Base-by-base conservation (phyloP, 64 coral and sea anemone genomes). In the Pocillopora damicornis region DNA sequence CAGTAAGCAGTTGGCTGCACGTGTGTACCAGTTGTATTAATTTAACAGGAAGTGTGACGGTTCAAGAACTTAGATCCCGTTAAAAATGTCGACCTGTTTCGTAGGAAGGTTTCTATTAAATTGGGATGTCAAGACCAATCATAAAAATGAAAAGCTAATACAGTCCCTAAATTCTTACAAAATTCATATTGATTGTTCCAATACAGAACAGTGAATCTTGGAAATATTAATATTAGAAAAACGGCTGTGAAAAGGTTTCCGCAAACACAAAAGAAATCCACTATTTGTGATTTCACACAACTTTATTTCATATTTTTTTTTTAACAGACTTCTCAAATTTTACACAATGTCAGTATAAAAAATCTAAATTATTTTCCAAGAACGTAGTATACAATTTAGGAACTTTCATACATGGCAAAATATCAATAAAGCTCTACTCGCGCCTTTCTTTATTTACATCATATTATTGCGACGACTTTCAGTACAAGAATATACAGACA, bases 261-360 rank as follows among this genome's bases (percentile, higher is more conserved):
- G 61, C 37, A 80, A 22, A 79, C 9, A 59, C 13, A 80, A 16
- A 14, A 14, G 25, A 63, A 5, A 36, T 14, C 78, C 11, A 16
- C 11, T 13, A 11, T 35, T 34, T 80, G 25, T 63, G 25, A 61
- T 36, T 12, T 63, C 13, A 80, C 78, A 63, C 59, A 80, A 80
- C 78, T 80, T 80, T 80, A 80, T 80, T 80, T 5, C 26, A 51
- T 51, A 51, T 7, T 51, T 2, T 80, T 80, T 62, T 80, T 80
- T 35, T 67, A 6, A 18, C 30, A 35, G 26, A 63, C n/a, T 35
- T 80, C 61, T 36, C 11, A 35, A 34, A 35, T 63, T 60, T 61
- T 80, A 80, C 59, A 80, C 63, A 36, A 62, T 16, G 59, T 69
- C 66, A 69, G 22, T 80, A 80, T 80, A 80, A 80, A 80, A 80